Base-by-base conservation (phyloP, 2,888 invertebrate species). In the Spisula solida region DNA sequence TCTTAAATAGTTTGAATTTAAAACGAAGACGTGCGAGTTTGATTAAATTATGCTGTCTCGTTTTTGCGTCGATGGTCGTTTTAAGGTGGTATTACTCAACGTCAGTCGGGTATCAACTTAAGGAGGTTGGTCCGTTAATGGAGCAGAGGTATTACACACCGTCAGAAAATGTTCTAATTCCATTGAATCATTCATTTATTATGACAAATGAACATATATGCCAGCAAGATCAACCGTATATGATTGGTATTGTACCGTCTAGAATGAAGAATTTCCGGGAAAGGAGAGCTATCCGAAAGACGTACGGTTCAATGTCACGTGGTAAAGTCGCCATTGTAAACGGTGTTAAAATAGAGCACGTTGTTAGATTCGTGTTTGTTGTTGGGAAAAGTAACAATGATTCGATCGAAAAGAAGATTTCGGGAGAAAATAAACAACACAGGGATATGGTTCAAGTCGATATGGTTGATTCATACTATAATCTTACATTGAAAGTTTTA, bases 401-500 rank as follows among this genome's bases (percentile, higher is more conserved):
- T 25, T 18, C 29, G 8, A 8, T 78, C 10, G 34, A 78, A 20
- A 34, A 14, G 31, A 31, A 78, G 5, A 78, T 20, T 4, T 78
- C 0, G 16, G 6, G 18, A 20, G 78, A 78, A 41, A 25, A 78
- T 29, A 14, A 78, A 41, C 14, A 29, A 12, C 10, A 78, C 31
- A 1, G 34, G 18, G 78, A 78, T 34, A 34, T 78, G 4, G 34
- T 78, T 10, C 31, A 78, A 41, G 29, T 78, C 0, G 78, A 78
- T 29, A 78, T 78, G 41, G 5, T 78, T 78, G 78, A 78, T 78
- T 31, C 78, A 0, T 78, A 78, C 41, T 78, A 78, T 41, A 78
- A 78, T 78, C 78, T 78, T 25, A 78, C 78, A 0, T 20, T 78
- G 31, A 78, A 78, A 78, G 20, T 78, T n/a, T 41, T 78, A 34